These are phyloP conservation scores for Coreoperca whiteheadi DNA, from an alignment of 2,113 vertebrate genomes.

Conservation along the genomic window DNA sequence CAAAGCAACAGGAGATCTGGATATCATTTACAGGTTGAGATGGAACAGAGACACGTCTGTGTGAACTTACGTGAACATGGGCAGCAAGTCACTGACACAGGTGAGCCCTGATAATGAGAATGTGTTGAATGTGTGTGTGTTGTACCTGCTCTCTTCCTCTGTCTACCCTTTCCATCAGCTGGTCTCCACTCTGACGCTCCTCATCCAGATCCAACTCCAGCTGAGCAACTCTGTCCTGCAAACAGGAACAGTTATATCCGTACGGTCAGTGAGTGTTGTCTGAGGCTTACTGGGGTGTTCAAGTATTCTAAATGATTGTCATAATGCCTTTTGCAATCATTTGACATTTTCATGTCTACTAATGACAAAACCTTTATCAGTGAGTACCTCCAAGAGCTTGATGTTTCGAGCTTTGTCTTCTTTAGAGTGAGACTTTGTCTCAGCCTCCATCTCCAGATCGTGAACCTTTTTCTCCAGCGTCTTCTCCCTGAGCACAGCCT, in stretches of 20 bases:
- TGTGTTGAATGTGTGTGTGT: slow-evolving; percentile 23
- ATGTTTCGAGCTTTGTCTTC: slow-evolving; percentile 89
- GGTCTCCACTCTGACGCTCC: slow-evolving; percentile 92
- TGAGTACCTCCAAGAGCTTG: slow-evolving; percentile 92
- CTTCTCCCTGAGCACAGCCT: slow-evolving; percentile 85
- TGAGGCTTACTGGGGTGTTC: not conserved
- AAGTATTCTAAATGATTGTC: not conserved
- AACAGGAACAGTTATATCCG: slow-evolving; percentile 21
- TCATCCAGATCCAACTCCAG: slow-evolving; percentile 94
- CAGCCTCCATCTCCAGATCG: slow-evolving; percentile 89
- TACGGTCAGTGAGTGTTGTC: slow-evolving; percentile 7
- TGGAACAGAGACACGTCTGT: slow-evolving; percentile 57
- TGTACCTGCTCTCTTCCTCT: slow-evolving; percentile 94
- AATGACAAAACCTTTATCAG: not conserved
- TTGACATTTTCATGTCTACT: not conserved
- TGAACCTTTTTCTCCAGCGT: slow-evolving; percentile 88
- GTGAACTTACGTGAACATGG: slow-evolving; percentile 32
- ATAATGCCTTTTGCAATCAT: not conserved
- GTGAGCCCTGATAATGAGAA: slow-evolving; percentile 54
- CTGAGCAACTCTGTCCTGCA: slow-evolving; percentile 91
- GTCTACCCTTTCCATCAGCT: slow-evolving; percentile 91
- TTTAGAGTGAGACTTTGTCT: slow-evolving; percentile 86
- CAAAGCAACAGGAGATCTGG: slow-evolving; percentile 47
- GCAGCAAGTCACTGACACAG: slow-evolving; percentile 54
- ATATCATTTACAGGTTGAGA: slow-evolving; percentile 62